Base-by-base conservation (phyloP, 2,888 invertebrate genomes). In the Thelaira solivaga region DNA sequence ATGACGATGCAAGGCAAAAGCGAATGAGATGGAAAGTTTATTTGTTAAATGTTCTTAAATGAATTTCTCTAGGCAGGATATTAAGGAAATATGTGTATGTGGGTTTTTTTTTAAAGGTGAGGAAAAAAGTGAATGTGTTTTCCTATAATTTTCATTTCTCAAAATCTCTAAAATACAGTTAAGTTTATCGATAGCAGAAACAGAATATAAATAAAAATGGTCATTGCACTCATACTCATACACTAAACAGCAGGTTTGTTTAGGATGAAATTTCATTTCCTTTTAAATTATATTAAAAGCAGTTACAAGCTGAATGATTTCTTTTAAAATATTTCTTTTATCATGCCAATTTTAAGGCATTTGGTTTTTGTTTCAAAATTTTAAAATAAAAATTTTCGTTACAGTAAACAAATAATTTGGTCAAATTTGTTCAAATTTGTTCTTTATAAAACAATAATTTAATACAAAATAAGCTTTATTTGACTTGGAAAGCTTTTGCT, bases 41-140 rank as follows among this genome's bases (percentile, higher is more conserved):
- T 26, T 36, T 36, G 20, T 16, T 20, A 18, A 13, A n/a, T 61
- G 41, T 22, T 31, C 2, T 18, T 31, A 18, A 4, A 22, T 7
- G 18, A 24, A 11, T 41, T 22, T 16, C 29, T 41, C n/a, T 34
- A 26, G n/a, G 22, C 20, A 18, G 26, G 7, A 49, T 39, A 1
- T 51, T 34, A 18, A 31, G 57, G 59, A 57, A 64, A 49, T 65
- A 18, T n/a, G 20, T 39, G 20, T n/a, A 22, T 39, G 20, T 10
- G 26, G 8, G 10, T 39, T 36, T n/a, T 53, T 36, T 51, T 22
- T 13, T 39, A 13, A 36, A 67, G 39, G 41, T 59, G 51, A 53
- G 39, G 13, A 34, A n/a, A 72, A 72, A 39, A 18, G 36, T 47
- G 39, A 20, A 4, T 36, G 47, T 36, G 39, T 20, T 67, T 22